A percentile compares a stretch with the other conserved stretches of the same genome.
phyloP scores from a whole-genome alignment of 1,140 invertebrate species.

The Amyelois transitella region DNA sequence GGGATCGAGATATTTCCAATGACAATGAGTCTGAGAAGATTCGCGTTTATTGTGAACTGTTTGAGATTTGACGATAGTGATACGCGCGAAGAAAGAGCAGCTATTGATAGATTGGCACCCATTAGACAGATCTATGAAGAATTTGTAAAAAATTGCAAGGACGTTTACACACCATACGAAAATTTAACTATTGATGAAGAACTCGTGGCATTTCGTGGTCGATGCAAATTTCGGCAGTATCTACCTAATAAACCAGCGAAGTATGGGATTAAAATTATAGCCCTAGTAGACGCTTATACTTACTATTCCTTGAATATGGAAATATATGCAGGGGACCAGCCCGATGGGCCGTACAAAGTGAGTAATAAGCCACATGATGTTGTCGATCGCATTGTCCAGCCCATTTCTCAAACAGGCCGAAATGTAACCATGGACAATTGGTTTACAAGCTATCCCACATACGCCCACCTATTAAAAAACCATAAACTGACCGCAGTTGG shows the following conservation, averaged over 20 bases:
- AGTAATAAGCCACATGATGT: constrained; percentile 35
- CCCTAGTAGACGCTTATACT: constrained; percentile 8
- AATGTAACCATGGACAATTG: constrained; percentile 45
- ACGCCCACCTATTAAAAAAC: constrained; percentile 30
- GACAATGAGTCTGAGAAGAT: constrained; percentile 21
- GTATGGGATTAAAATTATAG: constrained; percentile 49
- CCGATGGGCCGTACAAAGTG: constrained; percentile 31
- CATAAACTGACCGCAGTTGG: constrained; percentile 37
- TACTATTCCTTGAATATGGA: constrained; percentile 7
- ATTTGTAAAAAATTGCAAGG: constrained; percentile 30
- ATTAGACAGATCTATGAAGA: constrained; percentile 40
- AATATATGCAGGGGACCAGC: constrained; percentile 48
- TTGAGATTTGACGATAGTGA: constrained; percentile 25
- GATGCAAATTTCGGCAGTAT: constrained; percentile 51
- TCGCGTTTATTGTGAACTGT: constrained; percentile 6
- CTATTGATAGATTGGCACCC: constrained; percentile 38
- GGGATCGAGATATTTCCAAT: constrained; percentile 26
- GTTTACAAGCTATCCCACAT: constrained; percentile 33
- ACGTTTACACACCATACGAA: constrained; percentile 28
- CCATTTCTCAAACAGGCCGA: constrained; percentile 14
- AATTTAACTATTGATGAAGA: constrained; percentile 56
- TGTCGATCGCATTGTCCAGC: constrained; percentile 18
- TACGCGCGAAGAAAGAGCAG: constrained; percentile 16
- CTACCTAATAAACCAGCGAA: constrained; percentile 52
- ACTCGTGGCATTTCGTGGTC: constrained; percentile 45